Evolutionary conservation across 2,113 vertebrate genomes (phyloP), one percentile per base, ranked within the genome.

Genomic region (Nycticebus coucang): DNA sequence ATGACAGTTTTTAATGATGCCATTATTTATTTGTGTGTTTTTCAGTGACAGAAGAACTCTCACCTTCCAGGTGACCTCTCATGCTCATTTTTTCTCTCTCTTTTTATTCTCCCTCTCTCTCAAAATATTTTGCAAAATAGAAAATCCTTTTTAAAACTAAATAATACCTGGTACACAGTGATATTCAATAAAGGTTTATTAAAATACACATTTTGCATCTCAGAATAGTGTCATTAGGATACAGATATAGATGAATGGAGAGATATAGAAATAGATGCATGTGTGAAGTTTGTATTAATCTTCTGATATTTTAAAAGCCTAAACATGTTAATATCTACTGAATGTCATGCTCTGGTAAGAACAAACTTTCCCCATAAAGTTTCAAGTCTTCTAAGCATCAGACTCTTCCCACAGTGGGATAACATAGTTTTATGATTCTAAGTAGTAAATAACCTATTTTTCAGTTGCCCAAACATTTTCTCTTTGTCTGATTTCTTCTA

Each of bases 21-120:
- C 71, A 97, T 97, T 98, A 96, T 97, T 96, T 96, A 91, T 91
- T 28, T 96, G 93, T 98, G 79, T 97, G 89, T 97, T 98, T 97
- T 96, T 96, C 93, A 78, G 62, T 96, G 96, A 97, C 71, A 81
- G 86, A 94, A 94, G 92, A 94, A 94, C 85, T 64, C 94, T 98
- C 93, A 97, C 91, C 92, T 97, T 96, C 75, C 66, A 69, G 30
- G 41, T 97, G 96, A 97, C 97, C 96, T 93, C 69, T 86, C 13
- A 35, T 45, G 64, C 28, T 81, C 45, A 0, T 9, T 60, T 12
- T 69, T 78, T 69, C 83, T 82, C 45, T 69, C 13, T 26, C 30
- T 41, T 50, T 60, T 77, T 33, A 33, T n/a, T 35, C 8, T 35
- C 12, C 24, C 28, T 24, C 41, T 1, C 53, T 57, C 1, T 33